Evolutionary conservation across 92 coral and sea anemone genomes (phyloP).

Genomic region (Palythoa heliodiscus): DNA sequence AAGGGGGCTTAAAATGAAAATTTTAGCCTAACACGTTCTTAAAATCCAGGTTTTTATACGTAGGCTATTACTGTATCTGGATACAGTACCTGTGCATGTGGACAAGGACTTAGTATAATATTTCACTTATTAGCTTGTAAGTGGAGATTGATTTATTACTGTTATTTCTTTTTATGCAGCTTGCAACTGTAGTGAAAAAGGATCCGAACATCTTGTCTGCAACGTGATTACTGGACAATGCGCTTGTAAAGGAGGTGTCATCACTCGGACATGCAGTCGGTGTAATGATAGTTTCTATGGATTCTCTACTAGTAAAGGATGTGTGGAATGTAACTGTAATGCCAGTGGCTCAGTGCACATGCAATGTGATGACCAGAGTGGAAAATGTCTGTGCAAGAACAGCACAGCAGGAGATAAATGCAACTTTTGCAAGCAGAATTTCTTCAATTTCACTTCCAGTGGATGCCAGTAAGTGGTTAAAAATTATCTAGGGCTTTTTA

Average conservation of each 20-base stretch:
- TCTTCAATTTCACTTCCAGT: constrained; percentile 82
- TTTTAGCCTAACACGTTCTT: no score
- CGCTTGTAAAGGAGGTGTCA: constrained; percentile 79
- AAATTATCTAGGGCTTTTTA: no score
- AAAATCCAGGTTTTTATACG: no score
- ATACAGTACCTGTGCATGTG: no score
- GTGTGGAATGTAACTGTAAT: constrained; percentile 84
- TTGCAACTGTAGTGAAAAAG: constrained; percentile 74
- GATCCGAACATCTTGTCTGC: constrained; percentile 85
- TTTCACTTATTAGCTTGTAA: neutral
- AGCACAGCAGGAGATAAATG: constrained; percentile 93
- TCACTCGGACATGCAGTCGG: constrained; percentile 79
- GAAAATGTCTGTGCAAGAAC: constrained; percentile 87
- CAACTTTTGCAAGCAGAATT: constrained; percentile 72
- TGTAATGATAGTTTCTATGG: constrained; percentile 84
- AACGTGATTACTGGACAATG: constrained; percentile 88
- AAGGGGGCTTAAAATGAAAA: no score
- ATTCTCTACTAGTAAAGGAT: constrained; percentile 82
- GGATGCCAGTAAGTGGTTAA: constrained; percentile 93
- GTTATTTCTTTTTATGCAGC: constrained; percentile 52
- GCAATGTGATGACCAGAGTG: constrained; percentile 82
- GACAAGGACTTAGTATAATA: no score
- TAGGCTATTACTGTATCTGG: no score
- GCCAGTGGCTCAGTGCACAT: constrained; percentile 78
- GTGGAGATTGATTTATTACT: neutral